These are phyloP conservation scores for Catharus bicknelli DNA, from an alignment of 2,113 vertebrate genomes.

Conservation along the genomic window DNA sequence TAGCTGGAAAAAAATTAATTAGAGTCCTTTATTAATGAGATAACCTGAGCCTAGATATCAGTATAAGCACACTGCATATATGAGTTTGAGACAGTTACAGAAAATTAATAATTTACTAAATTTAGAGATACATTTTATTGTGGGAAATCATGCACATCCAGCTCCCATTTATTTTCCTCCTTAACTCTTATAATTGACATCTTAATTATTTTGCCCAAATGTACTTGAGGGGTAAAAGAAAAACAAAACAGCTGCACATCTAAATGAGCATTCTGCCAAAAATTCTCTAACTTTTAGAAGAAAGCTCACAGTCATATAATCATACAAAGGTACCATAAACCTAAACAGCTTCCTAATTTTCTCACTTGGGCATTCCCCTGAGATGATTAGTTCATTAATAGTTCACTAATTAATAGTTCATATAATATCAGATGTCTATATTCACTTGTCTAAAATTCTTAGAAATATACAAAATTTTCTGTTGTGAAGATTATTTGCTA, in stretches of 20 bases:
- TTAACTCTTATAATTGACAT: neutral
- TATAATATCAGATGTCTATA: slow-evolving; percentile 8
- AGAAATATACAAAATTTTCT: neutral
- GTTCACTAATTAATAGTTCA: neutral
- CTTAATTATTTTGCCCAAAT: neutral
- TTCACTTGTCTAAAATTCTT: neutral
- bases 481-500: neutral
- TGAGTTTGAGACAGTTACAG: neutral
- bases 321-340: neutral
- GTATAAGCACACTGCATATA: neutral
- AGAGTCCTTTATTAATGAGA: neutral
- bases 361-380: neutral
- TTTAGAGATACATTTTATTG: neutral
- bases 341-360: slow-evolving; percentile 8
- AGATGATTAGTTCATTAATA: neutral
- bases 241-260: neutral
- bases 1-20: neutral
- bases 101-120: neutral
- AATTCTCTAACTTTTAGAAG: neutral
- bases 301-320: neutral
- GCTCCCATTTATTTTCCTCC: neutral
- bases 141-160: neutral
- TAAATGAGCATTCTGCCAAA: neutral
- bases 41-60: neutral
- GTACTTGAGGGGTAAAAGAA: neutral